A percentile compares a stretch with the other conserved stretches of the same genome.
Evolutionary conservation across 2,888 invertebrate species (phyloP).

Genomic region (Ophion ventricosus): DNA sequence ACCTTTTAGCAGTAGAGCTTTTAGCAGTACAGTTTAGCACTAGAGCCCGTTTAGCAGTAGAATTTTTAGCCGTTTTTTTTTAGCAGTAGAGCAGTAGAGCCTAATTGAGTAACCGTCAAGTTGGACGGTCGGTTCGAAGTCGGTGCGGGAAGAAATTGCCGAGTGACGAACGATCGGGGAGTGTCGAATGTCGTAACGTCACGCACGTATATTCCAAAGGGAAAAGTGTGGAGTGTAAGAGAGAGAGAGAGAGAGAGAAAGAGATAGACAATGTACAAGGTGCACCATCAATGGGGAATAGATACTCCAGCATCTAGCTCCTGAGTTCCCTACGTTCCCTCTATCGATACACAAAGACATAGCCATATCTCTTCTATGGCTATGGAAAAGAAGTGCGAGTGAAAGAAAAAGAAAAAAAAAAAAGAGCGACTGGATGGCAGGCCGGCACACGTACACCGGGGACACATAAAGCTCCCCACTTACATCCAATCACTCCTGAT

Average conservation of each 20-base stretch:
- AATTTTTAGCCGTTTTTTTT: too few species aligned
- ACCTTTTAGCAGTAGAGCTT: too few species aligned
- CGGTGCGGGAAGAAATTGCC: conserved; percentile 48
- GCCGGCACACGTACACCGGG: conserved; percentile 82
- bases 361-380: too few species aligned
- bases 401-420: conserved; percentile 47
- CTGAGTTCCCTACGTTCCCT: too few species aligned
- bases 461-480: conserved; percentile 83
- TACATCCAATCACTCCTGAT: conserved; percentile 84
- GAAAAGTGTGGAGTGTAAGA: neutral
- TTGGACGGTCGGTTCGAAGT: conserved; percentile 31
- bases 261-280: conserved; percentile 11
- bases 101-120: conserved; percentile 27
- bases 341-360: too few species aligned
- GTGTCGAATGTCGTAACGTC: conserved; percentile 47
- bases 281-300: conserved; percentile 17
- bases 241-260: neutral
- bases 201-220: conserved; percentile 46
- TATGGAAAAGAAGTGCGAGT: conserved; percentile 37
- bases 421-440: conserved; percentile 73
- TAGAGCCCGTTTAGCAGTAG: too few species aligned
- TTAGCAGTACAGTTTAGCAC: too few species aligned
- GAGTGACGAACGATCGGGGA: conserved; percentile 44
- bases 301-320: neutral
- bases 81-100: too few species aligned